Percentiles rank a stretch among this genome's conserved stretches.
These are phyloP conservation scores for Hiodon alosoides DNA, from an alignment of 2,113 vertebrate genomes.

Conservation along the genomic window DNA sequence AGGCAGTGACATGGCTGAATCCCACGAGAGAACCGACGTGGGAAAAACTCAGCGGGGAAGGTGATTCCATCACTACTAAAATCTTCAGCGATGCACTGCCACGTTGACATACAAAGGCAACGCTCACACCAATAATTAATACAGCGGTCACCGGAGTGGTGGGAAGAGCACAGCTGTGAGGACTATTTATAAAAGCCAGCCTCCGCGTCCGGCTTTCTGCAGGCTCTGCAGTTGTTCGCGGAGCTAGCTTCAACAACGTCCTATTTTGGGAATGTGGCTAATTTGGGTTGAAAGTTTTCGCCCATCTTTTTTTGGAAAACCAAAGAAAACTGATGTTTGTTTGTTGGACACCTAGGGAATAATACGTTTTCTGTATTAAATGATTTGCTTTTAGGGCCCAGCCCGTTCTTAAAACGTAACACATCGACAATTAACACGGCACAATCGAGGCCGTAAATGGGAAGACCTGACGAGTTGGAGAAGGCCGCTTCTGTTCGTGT, in stretches of 20 bases:
- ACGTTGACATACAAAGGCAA: constrained; percentile 20
- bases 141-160: constrained; percentile 35
- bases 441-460: no score
- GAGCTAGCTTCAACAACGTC: constrained; percentile 19
- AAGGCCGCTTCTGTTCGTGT: no score
- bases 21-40: no score
- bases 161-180: constrained; percentile 42
- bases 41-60: neutral
- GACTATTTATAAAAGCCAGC: constrained; percentile 48
- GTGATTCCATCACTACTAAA: neutral
- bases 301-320: constrained; percentile 17
- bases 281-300: constrained; percentile 32
- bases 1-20: no score
- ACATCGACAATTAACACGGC: neutral
- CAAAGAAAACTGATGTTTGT: neutral
- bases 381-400: no score
- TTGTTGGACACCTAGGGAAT: constrained; percentile 15
- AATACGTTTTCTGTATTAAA: constrained; percentile 14
- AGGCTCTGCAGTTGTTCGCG: constrained; percentile 34
- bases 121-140: constrained; percentile 40
- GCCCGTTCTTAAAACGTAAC: neutral
- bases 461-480: no score
- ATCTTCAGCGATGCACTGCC: constrained; percentile 7
- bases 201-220: constrained; percentile 37
- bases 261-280: constrained; percentile 30